Evolutionary conservation across 2,888 invertebrate genomes (phyloP).

Genomic region (Pseudococcus jackbeardsleyi): DNA sequence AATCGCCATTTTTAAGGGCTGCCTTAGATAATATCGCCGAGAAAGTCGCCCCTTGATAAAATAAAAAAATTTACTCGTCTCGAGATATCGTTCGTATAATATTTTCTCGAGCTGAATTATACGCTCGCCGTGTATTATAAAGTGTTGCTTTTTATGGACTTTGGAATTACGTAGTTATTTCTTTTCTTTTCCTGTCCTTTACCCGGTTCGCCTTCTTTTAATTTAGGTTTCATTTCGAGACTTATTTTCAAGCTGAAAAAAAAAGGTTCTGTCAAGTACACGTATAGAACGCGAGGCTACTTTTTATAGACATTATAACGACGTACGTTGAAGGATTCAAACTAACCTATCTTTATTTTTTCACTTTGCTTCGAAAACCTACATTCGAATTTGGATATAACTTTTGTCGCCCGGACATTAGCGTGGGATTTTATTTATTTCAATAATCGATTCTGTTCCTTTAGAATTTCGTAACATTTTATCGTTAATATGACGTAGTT

Average conservation of each 20-base stretch:
- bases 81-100: neutral
- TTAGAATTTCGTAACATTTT: neutral
- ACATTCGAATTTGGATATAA: neutral
- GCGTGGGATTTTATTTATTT: neutral
- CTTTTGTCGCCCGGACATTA: neutral
- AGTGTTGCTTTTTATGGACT: neutral
- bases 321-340: neutral
- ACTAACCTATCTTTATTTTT: too few species aligned
- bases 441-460: neutral
- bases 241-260: too few species aligned
- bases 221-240: neutral
- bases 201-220: neutral
- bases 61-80: neutral
- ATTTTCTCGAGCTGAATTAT: neutral
- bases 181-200: neutral
- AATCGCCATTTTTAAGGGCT: neutral
- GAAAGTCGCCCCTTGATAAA: neutral
- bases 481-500: neutral
- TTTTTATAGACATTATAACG: neutral
- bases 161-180: neutral
- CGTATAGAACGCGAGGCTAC: neutral
- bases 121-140: neutral
- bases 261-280: neutral
- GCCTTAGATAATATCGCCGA: neutral
- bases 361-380: neutral